Evolutionary conservation across 1,140 invertebrate species (phyloP).

Genomic region (Achatina immaculata): DNA sequence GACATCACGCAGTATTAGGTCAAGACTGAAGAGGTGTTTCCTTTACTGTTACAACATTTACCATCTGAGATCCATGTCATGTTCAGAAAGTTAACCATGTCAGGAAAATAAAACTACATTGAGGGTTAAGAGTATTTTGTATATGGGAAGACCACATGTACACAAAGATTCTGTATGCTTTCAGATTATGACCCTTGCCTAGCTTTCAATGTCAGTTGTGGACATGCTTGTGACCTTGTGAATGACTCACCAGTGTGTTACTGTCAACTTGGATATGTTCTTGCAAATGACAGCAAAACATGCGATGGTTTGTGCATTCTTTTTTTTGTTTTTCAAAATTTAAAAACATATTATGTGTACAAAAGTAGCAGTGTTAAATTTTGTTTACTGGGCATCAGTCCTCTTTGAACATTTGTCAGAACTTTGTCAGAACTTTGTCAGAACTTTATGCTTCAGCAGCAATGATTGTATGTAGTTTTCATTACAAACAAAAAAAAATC

Average conservation of each 20-base stretch:
- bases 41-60: too few species aligned
- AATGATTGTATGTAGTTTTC: too few species aligned
- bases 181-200: neutral
- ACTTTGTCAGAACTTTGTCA: neutral
- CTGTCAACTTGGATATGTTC: constrained; percentile 9
- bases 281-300: neutral
- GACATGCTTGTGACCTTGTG: neutral
- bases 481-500: too few species aligned
- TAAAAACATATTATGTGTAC: neutral
- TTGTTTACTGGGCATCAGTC: neutral
- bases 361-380: neutral
- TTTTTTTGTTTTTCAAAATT: neutral
- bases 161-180: neutral
- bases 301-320: constrained; percentile 2
- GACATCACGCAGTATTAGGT: too few species aligned
- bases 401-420: neutral
- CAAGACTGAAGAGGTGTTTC: too few species aligned
- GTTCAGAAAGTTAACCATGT: too few species aligned
- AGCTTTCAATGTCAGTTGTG: neutral
- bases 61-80: neutral
- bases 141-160: neutral
- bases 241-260: neutral
- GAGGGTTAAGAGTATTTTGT: too few species aligned
- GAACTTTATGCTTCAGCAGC: neutral
- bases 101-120: too few species aligned